Evolutionary conservation across 2,888 invertebrate genomes (phyloP), one percentile per base, ranked within the genome.

Genomic region (Agonopterix subpropinquella): DNA sequence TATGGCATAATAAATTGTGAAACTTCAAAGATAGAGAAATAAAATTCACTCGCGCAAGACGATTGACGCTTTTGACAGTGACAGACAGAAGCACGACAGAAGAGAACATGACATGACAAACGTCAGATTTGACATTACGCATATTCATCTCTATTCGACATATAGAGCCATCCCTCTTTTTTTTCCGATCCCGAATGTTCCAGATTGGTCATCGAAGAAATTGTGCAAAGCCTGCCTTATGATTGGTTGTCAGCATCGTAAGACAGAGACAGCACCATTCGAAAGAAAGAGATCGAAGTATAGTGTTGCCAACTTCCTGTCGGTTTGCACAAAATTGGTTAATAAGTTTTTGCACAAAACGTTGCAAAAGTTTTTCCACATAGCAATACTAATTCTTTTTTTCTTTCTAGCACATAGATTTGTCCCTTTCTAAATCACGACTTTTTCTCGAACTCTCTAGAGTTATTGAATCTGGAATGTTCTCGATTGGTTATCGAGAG

Each of bases 1-100:
- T 93, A 92, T 69, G 92, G 90, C 93, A 94, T 94, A 59, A 54
- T 70, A 56, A 41, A 36, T 13, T 35, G 35, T 35, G 37, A 47
- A 41, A 41, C 4, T 46, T 15, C 11, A 44, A 45, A 36, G 39
- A n/a, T 10, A 37, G 4, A n/a, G n/a, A 39, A 39, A 39, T 39
- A 39, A 37, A 37, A 9, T 28, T 7, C 28, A 4, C 28, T 28
- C 28, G 28, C 28, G 28, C 28, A 28, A 28, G 28, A 28, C 28
- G 7, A 28, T 4, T 28, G 28, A 28, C 28, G 7, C 28, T 28
- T 18, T 18, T 28, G 28, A 28, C 28, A 28, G 28, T 28, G 28
- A 28, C 28, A n/a, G n/a, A n/a, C n/a, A n/a, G n/a, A n/a, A n/a
- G n/a, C n/a, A n/a, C n/a, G n/a, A n/a, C n/a, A 28, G 5, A 28